Conservation (phyloP, 2,113 vertebrate genomes). For the Penelope pileata region DNA sequence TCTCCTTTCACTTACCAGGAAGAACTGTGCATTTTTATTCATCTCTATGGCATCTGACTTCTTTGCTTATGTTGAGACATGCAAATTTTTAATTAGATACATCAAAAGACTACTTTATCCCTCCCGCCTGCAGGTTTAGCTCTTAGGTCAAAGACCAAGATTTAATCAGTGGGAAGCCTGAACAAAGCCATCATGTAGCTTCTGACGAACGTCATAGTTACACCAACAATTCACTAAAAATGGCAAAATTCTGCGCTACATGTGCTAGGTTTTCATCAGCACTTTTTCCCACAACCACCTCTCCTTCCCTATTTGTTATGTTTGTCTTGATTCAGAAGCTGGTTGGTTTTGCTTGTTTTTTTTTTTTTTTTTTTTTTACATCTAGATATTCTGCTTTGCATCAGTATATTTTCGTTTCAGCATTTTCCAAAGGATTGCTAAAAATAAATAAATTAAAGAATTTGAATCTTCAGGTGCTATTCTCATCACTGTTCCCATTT, state of each 20-base stretch:
- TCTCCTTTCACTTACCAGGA: neutral
- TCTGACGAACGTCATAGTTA: neutral
- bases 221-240: neutral
- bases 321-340: neutral
- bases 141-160: neutral
- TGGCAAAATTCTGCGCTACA: neutral
- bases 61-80: neutral
- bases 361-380: too few relatives aligned
- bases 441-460: neutral
- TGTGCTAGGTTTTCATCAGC: neutral
- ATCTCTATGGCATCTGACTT: neutral
- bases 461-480: neutral
- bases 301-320: neutral
- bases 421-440: neutral
- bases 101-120: neutral
- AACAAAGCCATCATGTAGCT: neutral
- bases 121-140: neutral
- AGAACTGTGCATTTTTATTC: neutral
- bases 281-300: neutral
- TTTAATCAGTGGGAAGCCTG: slow-evolving; percentile 10
- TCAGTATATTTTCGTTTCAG: neutral
- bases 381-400: neutral
- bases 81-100: neutral
- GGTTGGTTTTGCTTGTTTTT: neutral
- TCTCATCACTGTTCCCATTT: neutral